Evolutionary conservation across 2,797 vertebrate species (phyloP), one percentile per base, ranked within the genome.

Genomic region (Chelon auratus): DNA sequence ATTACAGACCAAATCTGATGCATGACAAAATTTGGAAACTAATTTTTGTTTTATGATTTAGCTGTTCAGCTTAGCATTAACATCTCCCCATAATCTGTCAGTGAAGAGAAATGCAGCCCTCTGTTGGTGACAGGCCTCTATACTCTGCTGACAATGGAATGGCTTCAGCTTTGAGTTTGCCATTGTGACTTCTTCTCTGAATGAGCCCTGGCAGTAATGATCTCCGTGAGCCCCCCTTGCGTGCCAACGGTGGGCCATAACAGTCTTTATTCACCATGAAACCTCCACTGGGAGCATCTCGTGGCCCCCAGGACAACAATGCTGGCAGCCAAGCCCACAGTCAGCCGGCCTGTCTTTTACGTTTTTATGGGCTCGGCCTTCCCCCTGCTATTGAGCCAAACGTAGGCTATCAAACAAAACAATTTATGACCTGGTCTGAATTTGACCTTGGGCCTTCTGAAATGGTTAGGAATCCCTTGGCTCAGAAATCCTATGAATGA

Each of bases 371-470:
- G 83, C 77, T 87, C 92, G 93, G 93, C 94, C 93, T 94, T 94
- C 92, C 93, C 91, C 86, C 87, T 90, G 89, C 93, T 94, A 93
- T 93, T 93, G 91, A 94, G 88, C 89, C 89, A 93, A 94, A 94
- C 85, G 88, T 92, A 91, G 90, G 84, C 93, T 89, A 94, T 95
- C 94, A 95, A 95, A 94, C 91, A 91, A 90, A 88, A 89, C 83
- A 87, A 95, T 95, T 95, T 95, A 95, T 77, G 88, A 85, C 91
- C 90, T 73, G 15, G 91, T 88, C 92, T 93, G 94, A 87, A 93
- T 94, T 94, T 95, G 94, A 95, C 94, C 93, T 95, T 95, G 94
- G 89, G 91, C 78, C 89, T 89, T 83, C 87, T 91, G 86, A 93
- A 93, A 93, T 85, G 84, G 30, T 33, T 33, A 33, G 30, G 7